A percentile compares a stretch with the other conserved stretches of the same genome.
phyloP scores from a whole-genome alignment of 2,797 vertebrate genomes.

The Paramormyrops hopkinsi region DNA sequence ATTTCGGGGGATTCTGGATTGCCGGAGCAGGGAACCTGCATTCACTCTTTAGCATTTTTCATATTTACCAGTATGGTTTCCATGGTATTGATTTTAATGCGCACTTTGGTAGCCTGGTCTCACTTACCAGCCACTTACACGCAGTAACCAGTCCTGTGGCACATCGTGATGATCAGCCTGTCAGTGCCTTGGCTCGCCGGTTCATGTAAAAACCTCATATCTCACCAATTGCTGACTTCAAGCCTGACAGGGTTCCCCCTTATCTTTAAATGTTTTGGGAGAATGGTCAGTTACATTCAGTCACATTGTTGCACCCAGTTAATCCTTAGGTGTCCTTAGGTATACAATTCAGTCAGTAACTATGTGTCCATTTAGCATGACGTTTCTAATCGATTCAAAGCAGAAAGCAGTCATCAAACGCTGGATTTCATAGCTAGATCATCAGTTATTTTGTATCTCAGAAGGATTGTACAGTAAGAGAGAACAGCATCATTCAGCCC shows the following conservation, averaged over 20 bases:
- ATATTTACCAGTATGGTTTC: not conserved
- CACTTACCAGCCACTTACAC: not conserved
- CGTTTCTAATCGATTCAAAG: not conserved
- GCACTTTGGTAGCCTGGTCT: not conserved
- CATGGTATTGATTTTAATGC: conserved; percentile 5
- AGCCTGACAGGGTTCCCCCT: not conserved
- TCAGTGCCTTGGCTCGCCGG: not conserved
- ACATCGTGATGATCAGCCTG: not conserved
- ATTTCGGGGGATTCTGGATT: not conserved
- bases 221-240: not conserved
- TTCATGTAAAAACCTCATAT: not conserved
- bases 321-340: not conserved
- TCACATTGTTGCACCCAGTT: not conserved
- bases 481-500: not conserved
- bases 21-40: not conserved
- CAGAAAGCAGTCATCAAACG: not conserved
- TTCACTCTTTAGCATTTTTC: not conserved
- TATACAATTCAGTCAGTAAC: not conserved
- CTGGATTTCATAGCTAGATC: not conserved
- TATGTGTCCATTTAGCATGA: not conserved
- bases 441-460: not conserved
- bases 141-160: not conserved
- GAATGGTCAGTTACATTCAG: not conserved
- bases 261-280: not conserved
- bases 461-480: not conserved